A percentile compares a stretch with the other conserved stretches of the same genome.
Evolutionary conservation across 2,113 vertebrate genomes (phyloP).

Genomic region (Cyanocitta stelleri): DNA sequence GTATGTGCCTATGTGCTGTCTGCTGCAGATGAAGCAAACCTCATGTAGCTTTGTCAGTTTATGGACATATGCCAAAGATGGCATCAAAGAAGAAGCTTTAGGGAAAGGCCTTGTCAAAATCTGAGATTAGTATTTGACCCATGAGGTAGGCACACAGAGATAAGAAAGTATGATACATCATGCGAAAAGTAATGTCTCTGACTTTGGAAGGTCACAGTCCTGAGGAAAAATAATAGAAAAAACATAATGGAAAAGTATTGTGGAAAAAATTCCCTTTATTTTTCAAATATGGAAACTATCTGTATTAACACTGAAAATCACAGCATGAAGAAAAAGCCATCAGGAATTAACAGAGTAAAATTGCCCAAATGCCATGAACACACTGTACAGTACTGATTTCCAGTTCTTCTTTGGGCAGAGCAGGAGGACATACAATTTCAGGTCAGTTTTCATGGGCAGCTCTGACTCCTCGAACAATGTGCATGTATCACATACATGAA

Average conservation of each 20-base stretch:
- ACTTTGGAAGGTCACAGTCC: neutral
- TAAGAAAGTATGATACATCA: neutral
- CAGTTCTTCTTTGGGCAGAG: neutral
- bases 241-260: neutral
- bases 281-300: conserved; percentile 32
- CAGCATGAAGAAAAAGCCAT: neutral
- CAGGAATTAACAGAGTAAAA: neutral
- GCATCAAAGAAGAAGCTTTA: neutral
- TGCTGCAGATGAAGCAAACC: neutral
- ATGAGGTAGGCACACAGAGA: neutral
- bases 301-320: conserved; percentile 11
- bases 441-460: neutral
- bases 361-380: neutral
- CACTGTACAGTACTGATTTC: neutral
- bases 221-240: neutral
- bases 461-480: neutral
- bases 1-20: neutral
- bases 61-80: neutral
- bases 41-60: neutral
- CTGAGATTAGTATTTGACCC: neutral
- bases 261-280: conserved; percentile 64
- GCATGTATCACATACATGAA: neutral
- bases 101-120: neutral
- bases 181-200: neutral
- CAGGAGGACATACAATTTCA: neutral